Base-by-base conservation (phyloP, 2,888 invertebrate genomes). In the Desoria tigrina region DNA sequence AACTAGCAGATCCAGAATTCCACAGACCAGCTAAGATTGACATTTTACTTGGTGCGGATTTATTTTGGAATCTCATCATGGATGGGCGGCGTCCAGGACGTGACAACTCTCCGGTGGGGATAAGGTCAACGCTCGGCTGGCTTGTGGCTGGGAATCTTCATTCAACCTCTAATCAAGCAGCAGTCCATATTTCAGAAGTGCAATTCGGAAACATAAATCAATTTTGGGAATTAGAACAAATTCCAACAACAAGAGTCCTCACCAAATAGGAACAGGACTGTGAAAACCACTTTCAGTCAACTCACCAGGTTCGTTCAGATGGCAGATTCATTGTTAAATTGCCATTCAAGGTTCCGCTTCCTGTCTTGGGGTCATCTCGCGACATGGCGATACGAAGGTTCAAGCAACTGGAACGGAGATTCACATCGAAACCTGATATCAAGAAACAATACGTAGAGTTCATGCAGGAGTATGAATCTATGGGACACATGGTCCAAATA, bases 1-100 rank as follows among this genome's bases (percentile, higher is more conserved):
- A 7, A 16, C 49, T 49, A 21, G 49, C 49, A 18, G 49, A 49
- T 49, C 49, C 49, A 49, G 21, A 11, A 7, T 49, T 49, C 49
- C 49, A 49, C 18, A 9, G n/a, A 16, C 49, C 49, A 11, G 49
- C 14, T n/a, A 11, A 9, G 18, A 49, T 49, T 21, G 49, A 49
- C 18, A 49, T 49, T 18, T 18, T 49, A 18, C 49, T 49, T 11
- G 49, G 39, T 39, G 39, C 39, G 16, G 39, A 39, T 39, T 11
- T 39, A 11, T 39, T 39, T 16, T 39, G 9, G 9, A 9, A 39
- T 11, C 16, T 39, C n/a, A 9, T 39, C 9, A 39, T 16, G 9
- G 16, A 39, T 16, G 39, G 39, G 9, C 39, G 39, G 39, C 9
- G 16, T 9, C 9, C 9, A 11, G 39, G 39, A 39, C 9, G 39